phyloP scores from a whole-genome alignment of 2,797 vertebrate genomes.

The Sphaeramia orbicularis region DNA sequence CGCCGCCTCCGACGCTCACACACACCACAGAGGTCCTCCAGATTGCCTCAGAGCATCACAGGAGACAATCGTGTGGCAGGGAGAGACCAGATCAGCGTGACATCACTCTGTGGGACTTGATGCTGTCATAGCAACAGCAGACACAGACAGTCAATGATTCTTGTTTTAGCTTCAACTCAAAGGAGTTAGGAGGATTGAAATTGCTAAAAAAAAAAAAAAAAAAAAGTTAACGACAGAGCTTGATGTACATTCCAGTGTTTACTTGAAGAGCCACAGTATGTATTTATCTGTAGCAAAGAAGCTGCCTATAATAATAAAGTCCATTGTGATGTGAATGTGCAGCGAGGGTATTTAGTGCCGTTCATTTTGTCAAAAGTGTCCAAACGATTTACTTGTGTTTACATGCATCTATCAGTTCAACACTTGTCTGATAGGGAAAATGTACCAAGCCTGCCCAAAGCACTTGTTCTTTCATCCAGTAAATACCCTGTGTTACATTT shows the following conservation, averaged over 20 bases:
- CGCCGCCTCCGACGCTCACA: conserved; percentile 96
- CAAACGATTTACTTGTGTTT: conserved; percentile 65
- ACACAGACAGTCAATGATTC: conserved; percentile 66
- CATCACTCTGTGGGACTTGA: conserved; percentile 82
- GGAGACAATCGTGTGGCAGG: conserved; percentile 53
- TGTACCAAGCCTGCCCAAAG: conserved; percentile 63
- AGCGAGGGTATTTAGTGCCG: conserved; percentile 45
- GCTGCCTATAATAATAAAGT: conserved; percentile 83
- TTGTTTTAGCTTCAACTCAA: conserved; percentile 72
- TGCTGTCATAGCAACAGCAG: conserved; percentile 69
- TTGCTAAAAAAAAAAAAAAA: conserved; percentile 49
- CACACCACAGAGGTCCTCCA: conserved; percentile 64
- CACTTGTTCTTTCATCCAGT: conserved; percentile 79
- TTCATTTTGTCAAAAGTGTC: conserved; percentile 72
- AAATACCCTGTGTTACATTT: conserved; percentile 75
- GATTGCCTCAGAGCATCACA: conserved; percentile 57
- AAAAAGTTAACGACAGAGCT: conserved; percentile 62
- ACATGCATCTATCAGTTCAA: conserved; percentile 71
- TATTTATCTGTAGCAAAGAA: conserved; percentile 83
- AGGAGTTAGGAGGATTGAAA: conserved; percentile 68
- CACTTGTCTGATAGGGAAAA: conserved; percentile 66
- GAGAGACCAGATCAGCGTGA: conserved; percentile 68
- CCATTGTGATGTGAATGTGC: conserved; percentile 82
- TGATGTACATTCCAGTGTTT: conserved; percentile 85
- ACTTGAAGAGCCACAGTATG: conserved; percentile 81